These are phyloP conservation scores for Gobionotothen gibberifrons DNA, from an alignment of 2,797 vertebrate genomes.

Conservation along the genomic window DNA sequence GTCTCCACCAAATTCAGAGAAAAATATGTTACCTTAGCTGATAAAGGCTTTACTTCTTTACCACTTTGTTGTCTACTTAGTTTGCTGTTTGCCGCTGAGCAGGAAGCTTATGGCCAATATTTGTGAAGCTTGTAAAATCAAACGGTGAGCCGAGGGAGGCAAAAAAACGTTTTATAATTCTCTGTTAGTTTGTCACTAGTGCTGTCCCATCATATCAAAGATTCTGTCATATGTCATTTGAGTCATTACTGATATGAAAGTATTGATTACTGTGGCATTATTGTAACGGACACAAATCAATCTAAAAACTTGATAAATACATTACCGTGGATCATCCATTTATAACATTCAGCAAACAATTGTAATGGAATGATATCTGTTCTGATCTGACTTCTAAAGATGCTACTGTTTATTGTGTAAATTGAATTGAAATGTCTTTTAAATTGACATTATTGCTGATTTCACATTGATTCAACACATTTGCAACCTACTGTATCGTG, in stretches of 20 bases:
- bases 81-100: neutral
- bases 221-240: neutral
- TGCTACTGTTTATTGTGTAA: neutral
- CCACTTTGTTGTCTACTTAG: neutral
- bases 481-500: neutral
- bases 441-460: neutral
- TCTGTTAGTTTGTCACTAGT: neutral
- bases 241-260: slow-evolving; percentile 8
- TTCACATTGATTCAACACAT: neutral
- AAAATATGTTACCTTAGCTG: neutral
- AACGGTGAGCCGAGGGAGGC: neutral
- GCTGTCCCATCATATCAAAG: neutral
- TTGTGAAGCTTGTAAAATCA: neutral
- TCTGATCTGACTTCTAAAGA: neutral
- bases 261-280: neutral
- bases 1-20: neutral
- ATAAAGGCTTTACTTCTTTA: neutral
- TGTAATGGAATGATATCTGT: neutral
- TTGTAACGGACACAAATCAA: no score
- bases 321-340: neutral
- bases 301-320: no score
- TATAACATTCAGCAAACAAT: neutral
- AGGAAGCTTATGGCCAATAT: neutral
- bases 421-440: neutral
- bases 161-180: neutral